phyloP scores from a whole-genome alignment of 2,888 invertebrate species.

The Digitonthophagus gazella region DNA sequence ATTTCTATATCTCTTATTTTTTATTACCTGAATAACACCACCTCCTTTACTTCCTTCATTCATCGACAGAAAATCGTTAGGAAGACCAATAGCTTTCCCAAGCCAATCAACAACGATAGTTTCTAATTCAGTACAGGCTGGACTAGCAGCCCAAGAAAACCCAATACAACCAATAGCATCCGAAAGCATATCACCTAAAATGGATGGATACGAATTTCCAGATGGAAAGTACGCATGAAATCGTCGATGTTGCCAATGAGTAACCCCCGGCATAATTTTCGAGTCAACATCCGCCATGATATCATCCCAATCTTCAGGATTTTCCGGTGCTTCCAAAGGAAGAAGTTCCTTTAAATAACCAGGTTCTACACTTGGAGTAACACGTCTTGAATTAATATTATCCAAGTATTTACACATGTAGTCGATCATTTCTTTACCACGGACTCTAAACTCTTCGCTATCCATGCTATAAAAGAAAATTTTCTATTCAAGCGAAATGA shows the following conservation, averaged over 20 bases:
- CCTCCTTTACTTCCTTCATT: constrained; percentile 86
- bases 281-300: constrained; percentile 88
- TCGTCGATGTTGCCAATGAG: constrained; percentile 98
- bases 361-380: constrained; percentile 87
- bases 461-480: constrained; percentile 66
- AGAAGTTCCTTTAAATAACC: constrained; percentile 80
- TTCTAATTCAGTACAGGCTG: constrained; percentile 94
- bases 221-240: constrained; percentile 99
- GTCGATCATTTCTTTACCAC: constrained; percentile 92
- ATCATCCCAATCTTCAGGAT: constrained; percentile 80
- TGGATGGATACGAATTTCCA: constrained; percentile 96
- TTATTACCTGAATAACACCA: constrained; percentile 85
- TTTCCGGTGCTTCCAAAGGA: constrained; percentile 76
- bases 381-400: constrained; percentile 73
- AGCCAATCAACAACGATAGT: constrained; percentile 95
- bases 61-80: constrained; percentile 81
- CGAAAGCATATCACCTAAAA: constrained; percentile 94
- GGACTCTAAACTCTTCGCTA: constrained; percentile 77
- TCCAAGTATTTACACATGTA: constrained; percentile 89
- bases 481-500: not conserved
- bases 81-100: constrained; percentile 83
- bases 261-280: constrained; percentile 92
- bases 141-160: constrained; percentile 99
- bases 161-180: constrained; percentile 96
- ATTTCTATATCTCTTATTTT: not conserved